A percentile compares a stretch with the other conserved stretches of the same genome.
phyloP scores from a whole-genome alignment of 53 echinoderm and acorn worm genomes.

The Echinometra lucunter region DNA sequence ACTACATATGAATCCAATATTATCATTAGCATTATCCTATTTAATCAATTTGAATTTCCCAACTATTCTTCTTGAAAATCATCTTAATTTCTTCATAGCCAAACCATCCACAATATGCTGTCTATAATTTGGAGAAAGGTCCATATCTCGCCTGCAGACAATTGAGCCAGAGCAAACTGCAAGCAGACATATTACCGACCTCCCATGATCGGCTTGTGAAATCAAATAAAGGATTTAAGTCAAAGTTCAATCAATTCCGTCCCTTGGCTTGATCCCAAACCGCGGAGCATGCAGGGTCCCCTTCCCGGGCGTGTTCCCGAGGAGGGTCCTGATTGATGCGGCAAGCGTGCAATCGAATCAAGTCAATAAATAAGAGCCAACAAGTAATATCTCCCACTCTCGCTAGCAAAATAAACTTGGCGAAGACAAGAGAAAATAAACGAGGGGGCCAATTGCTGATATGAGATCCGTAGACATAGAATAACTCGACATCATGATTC shows the following conservation, averaged over 20 bases:
- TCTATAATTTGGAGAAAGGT: neutral
- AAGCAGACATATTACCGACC: conserved; percentile 32
- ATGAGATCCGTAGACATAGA: conserved; percentile 29
- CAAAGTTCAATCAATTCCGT: conserved; percentile 63
- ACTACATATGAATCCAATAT: too few species aligned
- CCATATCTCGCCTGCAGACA: neutral
- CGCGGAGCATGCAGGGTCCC: neutral
- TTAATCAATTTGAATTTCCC: neutral
- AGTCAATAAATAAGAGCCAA: conserved; percentile 55
- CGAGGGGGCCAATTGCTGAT: conserved; percentile 50
- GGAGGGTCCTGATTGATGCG: conserved; percentile 30
- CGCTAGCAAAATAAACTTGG: conserved; percentile 37
- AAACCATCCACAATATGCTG: neutral
- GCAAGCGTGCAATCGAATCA: conserved; percentile 11
- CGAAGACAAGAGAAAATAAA: conserved; percentile 53
- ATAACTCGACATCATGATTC: neutral
- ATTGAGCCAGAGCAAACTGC: conserved; percentile 25
- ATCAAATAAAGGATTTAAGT: conserved; percentile 63
- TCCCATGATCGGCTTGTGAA: neutral
- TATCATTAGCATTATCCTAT: neutral
- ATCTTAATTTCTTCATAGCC: neutral
- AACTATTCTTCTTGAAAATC: neutral
- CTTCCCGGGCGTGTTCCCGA: conserved; percentile 1
- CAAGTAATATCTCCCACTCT: conserved; percentile 53
- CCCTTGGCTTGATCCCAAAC: neutral